Conservation (phyloP, 2,797 vertebrate species). For the Heliangelus exortis region DNA sequence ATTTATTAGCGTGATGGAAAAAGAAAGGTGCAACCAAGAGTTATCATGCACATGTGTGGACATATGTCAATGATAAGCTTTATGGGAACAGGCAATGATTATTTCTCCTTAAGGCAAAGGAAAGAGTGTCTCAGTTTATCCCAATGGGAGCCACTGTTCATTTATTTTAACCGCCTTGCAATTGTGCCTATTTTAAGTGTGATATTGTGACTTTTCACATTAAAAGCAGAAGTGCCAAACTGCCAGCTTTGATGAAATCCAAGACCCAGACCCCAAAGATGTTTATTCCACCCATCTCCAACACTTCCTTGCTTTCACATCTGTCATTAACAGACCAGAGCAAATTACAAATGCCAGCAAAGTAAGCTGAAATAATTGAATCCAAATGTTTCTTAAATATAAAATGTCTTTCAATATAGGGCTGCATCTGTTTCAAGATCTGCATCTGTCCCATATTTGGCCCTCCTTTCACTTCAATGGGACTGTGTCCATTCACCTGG, state of each 20-base stretch:
- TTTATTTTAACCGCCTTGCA: not conserved
- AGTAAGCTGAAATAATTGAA: not conserved
- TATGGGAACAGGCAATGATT: not conserved
- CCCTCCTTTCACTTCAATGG: not conserved
- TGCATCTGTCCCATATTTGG: not conserved
- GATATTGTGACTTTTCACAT: not conserved
- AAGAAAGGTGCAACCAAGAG: not conserved
- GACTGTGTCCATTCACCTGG: not conserved
- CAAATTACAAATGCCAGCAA: not conserved
- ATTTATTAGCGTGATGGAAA: fast-evolving
- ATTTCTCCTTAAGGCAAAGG: not conserved
- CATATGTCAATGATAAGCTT: not conserved
- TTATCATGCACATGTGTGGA: not conserved
- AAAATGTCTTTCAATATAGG: not conserved
- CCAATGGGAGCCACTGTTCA: not conserved
- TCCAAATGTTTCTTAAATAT: not conserved
- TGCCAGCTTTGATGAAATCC: not conserved
- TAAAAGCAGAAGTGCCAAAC: not conserved
- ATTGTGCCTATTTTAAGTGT: not conserved
- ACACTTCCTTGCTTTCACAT: not conserved
- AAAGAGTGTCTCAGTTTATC: not conserved
- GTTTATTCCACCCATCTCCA: not conserved
- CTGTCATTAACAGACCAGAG: not conserved
- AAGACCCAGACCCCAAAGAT: not conserved
- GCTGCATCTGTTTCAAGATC: not conserved